Conservation (phyloP, 2,113 vertebrate genomes). For the Colius striatus region DNA sequence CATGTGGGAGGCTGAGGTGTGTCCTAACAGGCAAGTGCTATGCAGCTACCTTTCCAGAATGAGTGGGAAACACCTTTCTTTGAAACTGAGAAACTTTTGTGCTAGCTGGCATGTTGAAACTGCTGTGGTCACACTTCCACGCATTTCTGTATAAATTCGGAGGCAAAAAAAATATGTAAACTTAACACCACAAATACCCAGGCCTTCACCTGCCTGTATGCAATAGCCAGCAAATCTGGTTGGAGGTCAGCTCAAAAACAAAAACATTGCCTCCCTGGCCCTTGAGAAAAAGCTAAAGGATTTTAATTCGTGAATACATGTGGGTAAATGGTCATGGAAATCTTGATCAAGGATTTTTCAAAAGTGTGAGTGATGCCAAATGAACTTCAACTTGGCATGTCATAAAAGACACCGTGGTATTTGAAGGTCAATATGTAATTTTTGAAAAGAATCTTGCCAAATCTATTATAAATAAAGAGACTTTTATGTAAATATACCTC, state of each 20-base stretch:
- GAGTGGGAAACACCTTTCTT: neutral
- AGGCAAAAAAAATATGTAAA: slow-evolving; percentile 7
- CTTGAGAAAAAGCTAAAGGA: neutral
- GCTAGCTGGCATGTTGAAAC: neutral
- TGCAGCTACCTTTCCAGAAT: neutral
- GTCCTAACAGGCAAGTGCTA: neutral
- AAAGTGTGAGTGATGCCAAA: neutral
- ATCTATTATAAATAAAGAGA: neutral
- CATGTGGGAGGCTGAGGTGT: neutral
- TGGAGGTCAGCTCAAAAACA: neutral
- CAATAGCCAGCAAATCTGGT: neutral
- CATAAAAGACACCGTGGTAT: neutral
- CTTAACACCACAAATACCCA: neutral
- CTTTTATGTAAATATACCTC: neutral
- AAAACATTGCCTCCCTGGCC: neutral
- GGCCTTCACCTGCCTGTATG: neutral
- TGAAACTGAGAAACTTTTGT: neutral
- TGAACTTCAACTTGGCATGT: neutral
- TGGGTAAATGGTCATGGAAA: neutral
- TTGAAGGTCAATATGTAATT: neutral
- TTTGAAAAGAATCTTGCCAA: neutral
- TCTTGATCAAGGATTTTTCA: neutral
- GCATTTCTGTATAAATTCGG: fast-evolving
- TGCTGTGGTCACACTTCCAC: neutral
- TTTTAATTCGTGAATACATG: neutral